Base-by-base conservation (phyloP, 2,113 vertebrate species). In the Petaurus breviceps region DNA sequence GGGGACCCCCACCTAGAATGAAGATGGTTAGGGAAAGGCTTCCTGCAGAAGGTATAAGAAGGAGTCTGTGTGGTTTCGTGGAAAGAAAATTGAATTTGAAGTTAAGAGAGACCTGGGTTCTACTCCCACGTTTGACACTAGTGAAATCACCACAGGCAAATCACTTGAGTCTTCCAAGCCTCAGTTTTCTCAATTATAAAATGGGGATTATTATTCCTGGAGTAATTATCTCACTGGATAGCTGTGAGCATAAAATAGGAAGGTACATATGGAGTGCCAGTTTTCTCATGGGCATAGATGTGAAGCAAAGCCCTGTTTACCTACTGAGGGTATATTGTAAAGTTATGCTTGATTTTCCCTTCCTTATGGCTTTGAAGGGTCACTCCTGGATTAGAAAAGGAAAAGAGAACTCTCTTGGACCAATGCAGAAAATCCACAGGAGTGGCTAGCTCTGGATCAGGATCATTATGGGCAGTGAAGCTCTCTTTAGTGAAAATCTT, bases 311-410 rank as follows among this genome's bases (percentile, higher is more conserved):
- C 3, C 51, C 47, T 92, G 54, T 49, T 90, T 25, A 68, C 0
- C 0, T 19, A 92, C 0, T 0, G 2, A 1, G 0, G 49, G 3
- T 8, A 23, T 4, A 43, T 28, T 11, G 23, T 9, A 8, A 57
- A 84, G 12, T 93, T 77, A 12, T n/a, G 22, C 31, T 28, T 95
- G 46, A 3, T 6, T 14, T 57, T 24, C 2, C 46, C 23, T 90
- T 77, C 68, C 84, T 51, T 51, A 47, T 90, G 37, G 49, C 19
- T 8, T 92, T 51, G 94, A 61, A 61, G 46, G 53, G 53, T 47
- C 19, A 28, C 52, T 54, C 28, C 9, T 46, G 50, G 91, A 22
- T 94, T 24, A 12, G 52, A 47, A 92, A 11, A n/a, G 12, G 11
- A 92, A 91, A 94, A 94, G 25, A 22, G 55, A 4, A n/a, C 22